Conservation (phyloP, 2,797 vertebrate species). For the Cryptoblepharus egeriae region DNA sequence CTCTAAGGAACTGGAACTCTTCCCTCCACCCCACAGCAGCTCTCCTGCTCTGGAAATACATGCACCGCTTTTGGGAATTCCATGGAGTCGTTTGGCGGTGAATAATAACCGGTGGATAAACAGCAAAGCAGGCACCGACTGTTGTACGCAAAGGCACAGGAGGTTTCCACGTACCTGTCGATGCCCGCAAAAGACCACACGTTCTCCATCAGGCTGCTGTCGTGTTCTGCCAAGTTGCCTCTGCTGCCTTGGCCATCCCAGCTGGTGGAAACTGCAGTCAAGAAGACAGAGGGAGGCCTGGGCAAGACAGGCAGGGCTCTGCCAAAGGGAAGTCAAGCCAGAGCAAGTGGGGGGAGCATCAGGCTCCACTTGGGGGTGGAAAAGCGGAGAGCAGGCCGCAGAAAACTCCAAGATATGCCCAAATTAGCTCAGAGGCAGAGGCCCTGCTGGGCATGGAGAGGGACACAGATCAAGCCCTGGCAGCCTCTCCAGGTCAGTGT, state of each 20-base stretch:
- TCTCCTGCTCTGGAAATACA: no score
- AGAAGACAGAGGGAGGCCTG: no score
- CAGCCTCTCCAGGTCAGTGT: no score
- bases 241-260: slow-evolving; percentile 66
- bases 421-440: not conserved
- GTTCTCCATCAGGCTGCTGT: slow-evolving; percentile 86
- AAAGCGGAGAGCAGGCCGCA: no score
- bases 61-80: no score
- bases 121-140: no score
- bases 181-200: slow-evolving; percentile 92
- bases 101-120: not conserved
- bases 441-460: no score
- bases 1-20: not conserved
- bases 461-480: no score
- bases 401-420: no score
- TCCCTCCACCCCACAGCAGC: rapidly evolving
- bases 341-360: no score
- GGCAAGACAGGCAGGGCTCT: rapidly evolving
- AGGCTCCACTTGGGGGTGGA: not conserved
- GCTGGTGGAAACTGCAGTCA: slow-evolving; percentile 31
- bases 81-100: no score
- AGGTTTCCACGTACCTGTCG: slow-evolving; percentile 74
- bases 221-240: slow-evolving; percentile 83
- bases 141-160: not conserved
- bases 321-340: not conserved